These are phyloP conservation scores for Syngnathus scovelli DNA, from an alignment of 2,113 vertebrate species.

Conservation along the genomic window DNA sequence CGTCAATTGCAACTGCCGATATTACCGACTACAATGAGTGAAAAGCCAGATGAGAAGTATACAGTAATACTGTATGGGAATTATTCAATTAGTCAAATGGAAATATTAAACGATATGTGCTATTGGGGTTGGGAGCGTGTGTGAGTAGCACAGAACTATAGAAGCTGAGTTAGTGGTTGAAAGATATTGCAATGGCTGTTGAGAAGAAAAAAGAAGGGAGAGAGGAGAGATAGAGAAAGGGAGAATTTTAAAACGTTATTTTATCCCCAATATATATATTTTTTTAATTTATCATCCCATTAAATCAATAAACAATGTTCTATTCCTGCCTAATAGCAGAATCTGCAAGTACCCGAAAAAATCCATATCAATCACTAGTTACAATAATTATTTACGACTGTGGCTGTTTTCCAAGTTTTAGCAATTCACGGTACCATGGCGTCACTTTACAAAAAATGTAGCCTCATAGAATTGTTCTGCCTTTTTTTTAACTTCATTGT, in stretches of 20 bases:
- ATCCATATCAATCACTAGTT: too few species aligned
- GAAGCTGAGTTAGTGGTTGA: conserved; percentile 36
- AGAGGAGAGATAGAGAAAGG: too few species aligned
- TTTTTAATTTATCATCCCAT: too few species aligned
- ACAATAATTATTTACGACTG: too few species aligned
- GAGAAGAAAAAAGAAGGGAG: conserved; percentile 26
- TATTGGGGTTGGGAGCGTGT: neutral
- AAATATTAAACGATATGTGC: conserved; percentile 9
- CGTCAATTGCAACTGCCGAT: neutral
- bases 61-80: neutral
- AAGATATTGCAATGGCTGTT: conserved; percentile 33
- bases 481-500: neutral
- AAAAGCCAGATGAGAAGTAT: neutral
- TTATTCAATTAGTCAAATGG: neutral
- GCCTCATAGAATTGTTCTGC: neutral
- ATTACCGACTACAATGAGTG: neutral
- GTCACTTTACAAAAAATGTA: neutral
- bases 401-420: too few species aligned
- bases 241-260: too few species aligned
- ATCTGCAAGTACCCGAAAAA: too few species aligned
- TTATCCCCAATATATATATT: too few species aligned
- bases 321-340: too few species aligned
- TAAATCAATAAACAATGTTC: too few species aligned
- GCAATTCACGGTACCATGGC: neutral
- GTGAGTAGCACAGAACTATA: conserved; percentile 25